A percentile compares a stretch with the other conserved stretches of the same genome.
phyloP scores from a whole-genome alignment of 1,140 invertebrate species.

The Panagrolaimus sp. region DNA sequence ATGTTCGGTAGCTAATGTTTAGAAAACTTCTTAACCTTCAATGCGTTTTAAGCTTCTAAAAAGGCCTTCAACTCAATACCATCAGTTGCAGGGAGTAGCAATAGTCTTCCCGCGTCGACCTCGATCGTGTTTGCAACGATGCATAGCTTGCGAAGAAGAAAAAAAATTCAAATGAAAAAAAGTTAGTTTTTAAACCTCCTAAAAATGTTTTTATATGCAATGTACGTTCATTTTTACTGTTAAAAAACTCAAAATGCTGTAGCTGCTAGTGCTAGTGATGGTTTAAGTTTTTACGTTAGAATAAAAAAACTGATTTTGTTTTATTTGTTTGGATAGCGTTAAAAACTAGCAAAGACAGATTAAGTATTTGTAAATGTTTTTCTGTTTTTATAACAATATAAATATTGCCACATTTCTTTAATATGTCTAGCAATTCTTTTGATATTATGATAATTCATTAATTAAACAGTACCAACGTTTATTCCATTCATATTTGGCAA shows the following conservation, averaged over 20 bases:
- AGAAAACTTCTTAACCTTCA: constrained; percentile 6
- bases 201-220: neutral
- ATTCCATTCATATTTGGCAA: constrained; percentile 11
- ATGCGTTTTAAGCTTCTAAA: constrained; percentile 9
- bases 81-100: no score
- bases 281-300: neutral
- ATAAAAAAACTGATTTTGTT: neutral
- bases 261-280: no score
- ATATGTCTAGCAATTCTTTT: neutral
- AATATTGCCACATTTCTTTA: no score
- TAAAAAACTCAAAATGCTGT: no score
- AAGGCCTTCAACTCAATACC: neutral
- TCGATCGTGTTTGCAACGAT: no score
- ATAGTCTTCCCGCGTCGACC: no score
- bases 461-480: constrained; percentile 13
- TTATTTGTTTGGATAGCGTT: neutral
- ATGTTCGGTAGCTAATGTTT: constrained; percentile 12
- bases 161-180: no score
- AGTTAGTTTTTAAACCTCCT: neutral
- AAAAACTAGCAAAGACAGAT: neutral
- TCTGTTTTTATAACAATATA: neutral
- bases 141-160: no score
- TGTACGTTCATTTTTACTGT: no score
- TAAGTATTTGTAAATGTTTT: neutral
- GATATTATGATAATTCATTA: no score